Evolutionary conservation across 2,888 invertebrate species (phyloP).

Genomic region (Pimpla rufipes): DNA sequence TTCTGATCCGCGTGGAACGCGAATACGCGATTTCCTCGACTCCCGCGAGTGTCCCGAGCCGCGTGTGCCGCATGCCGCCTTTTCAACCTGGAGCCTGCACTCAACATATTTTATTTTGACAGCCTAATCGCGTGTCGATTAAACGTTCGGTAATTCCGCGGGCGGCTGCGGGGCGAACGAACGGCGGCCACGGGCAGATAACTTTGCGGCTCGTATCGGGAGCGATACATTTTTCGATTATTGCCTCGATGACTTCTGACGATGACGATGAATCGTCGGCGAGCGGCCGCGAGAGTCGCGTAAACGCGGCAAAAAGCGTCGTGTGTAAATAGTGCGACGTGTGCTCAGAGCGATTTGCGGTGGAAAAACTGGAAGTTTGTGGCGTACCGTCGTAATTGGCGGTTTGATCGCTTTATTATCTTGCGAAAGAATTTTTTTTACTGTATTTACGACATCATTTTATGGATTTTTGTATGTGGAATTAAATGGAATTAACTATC

Average conservation of each 20-base stretch:
- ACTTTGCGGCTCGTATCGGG: background rate
- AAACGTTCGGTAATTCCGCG: conserved; percentile 48
- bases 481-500: too few species aligned
- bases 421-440: background rate
- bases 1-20: conserved; percentile 2
- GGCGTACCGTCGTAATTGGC: background rate
- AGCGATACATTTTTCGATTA: conserved; percentile 2
- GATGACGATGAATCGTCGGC: background rate
- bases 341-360: background rate
- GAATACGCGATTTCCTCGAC: conserved; percentile 45
- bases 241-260: background rate
- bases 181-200: conserved; percentile 37
- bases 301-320: background rate
- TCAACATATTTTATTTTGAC: conserved; percentile 62
- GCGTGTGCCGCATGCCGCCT: background rate
- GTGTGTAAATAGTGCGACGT: background rate
- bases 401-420: background rate
- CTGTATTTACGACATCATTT: background rate
- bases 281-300: too few species aligned
- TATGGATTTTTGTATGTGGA: too few species aligned
- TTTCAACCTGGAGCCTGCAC: background rate
- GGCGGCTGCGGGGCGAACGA: conserved; percentile 24
- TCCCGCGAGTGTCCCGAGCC: background rate
- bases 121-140: conserved; percentile 59
- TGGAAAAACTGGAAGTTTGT: background rate